These are phyloP conservation scores for Corythaeola cristata DNA, from an alignment of 2,113 vertebrate genomes.

Conservation along the genomic window DNA sequence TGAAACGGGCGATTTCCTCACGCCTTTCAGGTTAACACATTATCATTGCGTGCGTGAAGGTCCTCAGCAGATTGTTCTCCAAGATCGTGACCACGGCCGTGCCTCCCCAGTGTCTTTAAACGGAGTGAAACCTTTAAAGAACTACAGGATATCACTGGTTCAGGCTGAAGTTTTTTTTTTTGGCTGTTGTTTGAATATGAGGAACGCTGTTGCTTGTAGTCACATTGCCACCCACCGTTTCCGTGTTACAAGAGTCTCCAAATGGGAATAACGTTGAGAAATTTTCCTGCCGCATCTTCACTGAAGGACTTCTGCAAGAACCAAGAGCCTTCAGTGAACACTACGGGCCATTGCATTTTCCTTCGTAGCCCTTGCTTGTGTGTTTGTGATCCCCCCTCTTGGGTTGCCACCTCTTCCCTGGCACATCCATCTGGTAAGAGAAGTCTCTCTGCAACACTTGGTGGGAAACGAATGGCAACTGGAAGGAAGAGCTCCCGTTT, in stretches of 20 bases:
- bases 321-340: background rate
- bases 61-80: background rate
- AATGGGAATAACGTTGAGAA: background rate
- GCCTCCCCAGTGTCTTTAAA: background rate
- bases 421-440: accelerated
- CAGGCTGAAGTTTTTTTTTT: background rate
- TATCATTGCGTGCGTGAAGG: accelerated
- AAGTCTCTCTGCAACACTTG: background rate
- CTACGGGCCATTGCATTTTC: background rate
- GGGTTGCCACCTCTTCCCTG: background rate
- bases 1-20: background rate
- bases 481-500: accelerated
- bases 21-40: background rate
- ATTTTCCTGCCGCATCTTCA: background rate
- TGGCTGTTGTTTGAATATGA: background rate
- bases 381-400: background rate
- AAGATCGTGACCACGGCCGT: background rate
- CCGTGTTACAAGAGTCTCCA: background rate
- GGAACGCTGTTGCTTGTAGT: background rate
- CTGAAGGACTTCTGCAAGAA: background rate
- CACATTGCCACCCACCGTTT: accelerated
- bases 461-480: background rate
- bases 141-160: background rate
- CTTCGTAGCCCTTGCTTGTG: background rate
- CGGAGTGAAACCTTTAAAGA: background rate